phyloP scores from a whole-genome alignment of 2,797 vertebrate species.

The Catostomus latipinnis region DNA sequence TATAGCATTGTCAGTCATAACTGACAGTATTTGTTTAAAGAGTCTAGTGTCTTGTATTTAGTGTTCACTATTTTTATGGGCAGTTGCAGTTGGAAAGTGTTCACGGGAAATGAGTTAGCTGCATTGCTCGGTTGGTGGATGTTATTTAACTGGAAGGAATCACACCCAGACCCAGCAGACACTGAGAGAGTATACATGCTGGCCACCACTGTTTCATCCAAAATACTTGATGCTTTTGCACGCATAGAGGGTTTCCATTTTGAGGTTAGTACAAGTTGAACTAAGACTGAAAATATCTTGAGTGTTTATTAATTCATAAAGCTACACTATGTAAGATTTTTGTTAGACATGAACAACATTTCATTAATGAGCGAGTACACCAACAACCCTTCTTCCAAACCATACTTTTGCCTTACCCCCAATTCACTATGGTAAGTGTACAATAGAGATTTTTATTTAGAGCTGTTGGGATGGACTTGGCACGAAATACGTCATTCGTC shows the following conservation, averaged over 20 bases:
- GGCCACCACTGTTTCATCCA: slow-evolving; percentile 93
- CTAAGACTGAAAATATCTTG: not conserved
- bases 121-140: slow-evolving; percentile 97
- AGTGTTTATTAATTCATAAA: no score
- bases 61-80: slow-evolving; percentile 9
- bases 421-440: no score
- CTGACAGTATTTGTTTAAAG: not conserved
- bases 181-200: slow-evolving; percentile 86
- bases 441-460: no score
- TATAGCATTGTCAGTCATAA: not conserved
- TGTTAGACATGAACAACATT: no score
- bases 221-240: slow-evolving; percentile 88
- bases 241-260: slow-evolving; percentile 89
- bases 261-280: slow-evolving; percentile 77
- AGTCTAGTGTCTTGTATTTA: not conserved
- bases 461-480: no score
- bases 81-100: slow-evolving; percentile 90
- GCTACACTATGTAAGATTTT: no score
- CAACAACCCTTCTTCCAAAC: no score
- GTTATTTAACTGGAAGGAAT: slow-evolving; percentile 88
- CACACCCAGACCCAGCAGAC: slow-evolving; percentile 70
- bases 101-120: slow-evolving; percentile 91
- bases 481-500: no score
- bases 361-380: no score
- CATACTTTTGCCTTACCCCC: no score